These are phyloP conservation scores for Thunnus thynnus DNA, from an alignment of 2,113 vertebrate species.

Conservation along the genomic window DNA sequence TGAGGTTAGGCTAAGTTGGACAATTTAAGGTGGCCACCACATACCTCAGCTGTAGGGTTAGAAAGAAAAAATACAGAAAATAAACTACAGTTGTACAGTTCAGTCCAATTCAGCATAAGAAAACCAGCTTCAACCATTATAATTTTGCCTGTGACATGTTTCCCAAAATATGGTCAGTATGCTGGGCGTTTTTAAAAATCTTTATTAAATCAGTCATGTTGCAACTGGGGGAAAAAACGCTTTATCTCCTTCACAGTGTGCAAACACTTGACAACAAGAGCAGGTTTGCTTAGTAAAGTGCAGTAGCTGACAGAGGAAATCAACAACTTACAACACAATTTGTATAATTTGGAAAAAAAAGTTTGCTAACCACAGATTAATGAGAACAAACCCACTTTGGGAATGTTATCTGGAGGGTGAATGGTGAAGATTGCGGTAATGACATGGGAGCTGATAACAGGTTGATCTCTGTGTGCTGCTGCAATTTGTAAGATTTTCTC, in stretches of 20 bases:
- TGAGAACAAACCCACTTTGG: too few species aligned
- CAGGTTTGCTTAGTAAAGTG: background rate
- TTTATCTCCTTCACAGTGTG: background rate
- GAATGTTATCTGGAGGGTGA: too few species aligned
- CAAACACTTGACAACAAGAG: background rate
- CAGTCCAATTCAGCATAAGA: background rate
- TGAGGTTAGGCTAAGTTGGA: background rate
- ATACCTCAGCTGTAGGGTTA: background rate
- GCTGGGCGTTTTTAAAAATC: too few species aligned
- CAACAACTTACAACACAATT: background rate
- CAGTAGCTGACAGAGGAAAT: background rate
- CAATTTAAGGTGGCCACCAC: background rate
- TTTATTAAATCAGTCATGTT: too few species aligned
- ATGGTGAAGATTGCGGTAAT: background rate
- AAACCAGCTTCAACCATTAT: background rate
- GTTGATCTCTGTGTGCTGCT: background rate
- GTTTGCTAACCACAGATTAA: background rate
- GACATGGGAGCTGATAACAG: background rate
- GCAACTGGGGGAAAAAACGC: background rate
- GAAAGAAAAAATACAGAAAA: background rate
- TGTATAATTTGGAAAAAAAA: background rate
- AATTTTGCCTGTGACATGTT: too few species aligned
- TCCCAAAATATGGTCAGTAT: too few species aligned
- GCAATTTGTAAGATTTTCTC: background rate
- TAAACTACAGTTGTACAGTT: background rate